Base-by-base conservation (phyloP, 2,797 vertebrate genomes). In the Sardinella longiceps region DNA sequence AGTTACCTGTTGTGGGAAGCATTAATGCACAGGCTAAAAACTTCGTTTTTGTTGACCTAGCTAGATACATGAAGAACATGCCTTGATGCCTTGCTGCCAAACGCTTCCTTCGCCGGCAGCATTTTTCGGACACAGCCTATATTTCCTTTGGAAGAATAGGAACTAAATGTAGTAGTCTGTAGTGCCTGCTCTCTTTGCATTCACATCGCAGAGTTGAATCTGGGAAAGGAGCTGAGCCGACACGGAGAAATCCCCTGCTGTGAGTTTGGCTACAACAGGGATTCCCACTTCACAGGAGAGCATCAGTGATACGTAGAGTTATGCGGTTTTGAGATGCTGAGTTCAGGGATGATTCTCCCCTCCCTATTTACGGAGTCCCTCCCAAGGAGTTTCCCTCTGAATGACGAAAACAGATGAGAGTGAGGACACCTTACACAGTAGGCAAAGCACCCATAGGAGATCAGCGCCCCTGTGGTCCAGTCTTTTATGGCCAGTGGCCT, bases 401-500 rank as follows among this genome's bases (percentile, higher is more conserved):
- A 60, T 60, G 14, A 46, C 12, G n/a, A 48, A 15, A 48, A 11
- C 15, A 14, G 25, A 48, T 23, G 80, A 81, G 12, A 0, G 5
- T 9, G 39, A 81, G 43, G 51, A 43, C 12, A 15, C 2, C n/a
- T 56, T 25, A 60, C 25, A 60, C 56, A 25, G 56, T n/a, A n/a
- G 56, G 9, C 56, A 60, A n/a, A 9, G 7, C 56, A 60, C 7
- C 56, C n/a, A 60, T 60, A 10, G 9, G n/a, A 60, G 23, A 10
- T 12, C 51, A 66, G 39, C 43, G 20, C 53, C 48, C 11, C 80
- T 58, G 60, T 15, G 3, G 83, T 53, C 63, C 60, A 50, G 77
- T 84, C 58, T n/a, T 66, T 15, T 14, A 51, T 51, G 77, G 81
- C 39, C 53, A 51, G 66, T 50, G 82, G 81, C 30, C 50, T 85